Base-by-base conservation (phyloP, 2,888 invertebrate species). In the Limnephilus lunatus region DNA sequence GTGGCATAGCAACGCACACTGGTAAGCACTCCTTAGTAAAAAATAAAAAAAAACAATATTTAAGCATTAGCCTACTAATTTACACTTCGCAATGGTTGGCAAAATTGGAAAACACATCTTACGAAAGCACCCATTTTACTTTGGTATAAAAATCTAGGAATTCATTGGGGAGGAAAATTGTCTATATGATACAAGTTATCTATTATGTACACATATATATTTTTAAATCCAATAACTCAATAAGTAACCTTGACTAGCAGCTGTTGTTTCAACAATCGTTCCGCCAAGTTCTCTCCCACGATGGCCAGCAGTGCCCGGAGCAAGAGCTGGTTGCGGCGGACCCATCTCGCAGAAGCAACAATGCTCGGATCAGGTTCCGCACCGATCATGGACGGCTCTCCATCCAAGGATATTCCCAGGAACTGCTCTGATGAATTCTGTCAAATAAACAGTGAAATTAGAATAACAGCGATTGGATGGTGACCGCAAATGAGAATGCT, bases 251-350 rank as follows among this genome's bases (percentile, higher is more conserved):
- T 98, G 92, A 99, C 98, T 93, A 99, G 97, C 93, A 98, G 96
- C 95, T 99, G 98, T 95, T 99, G 99, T 89, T 98, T 97, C 93
- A 98, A 95, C 94, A 99, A 97, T 93, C 98, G 97, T 93, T 97
- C 97, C 83, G 98, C 96, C 93, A 99, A 95, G 87, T 98, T 98
- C 94, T 98, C 98, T 0, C 99, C 99, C 94, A 98, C 98, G 44
- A 98, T 96, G 0, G 98, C 98, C 93, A 99, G 96, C 90, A 99
- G 95, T 0, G 99, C 98, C 15, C 99, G 97, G 94, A 99, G 96
- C 96, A 99, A 97, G 93, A 99, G 96, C 94, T 98, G 97, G 95
- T 99, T 97, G 80, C 98, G 96, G 91, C 98, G 96, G 94, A 97
- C 97, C 94, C 97, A 97, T 82, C 98, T 96, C 93, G 98, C 97